Base-by-base conservation (phyloP, 1,140 invertebrate species). In the Anastatus disparis region DNA sequence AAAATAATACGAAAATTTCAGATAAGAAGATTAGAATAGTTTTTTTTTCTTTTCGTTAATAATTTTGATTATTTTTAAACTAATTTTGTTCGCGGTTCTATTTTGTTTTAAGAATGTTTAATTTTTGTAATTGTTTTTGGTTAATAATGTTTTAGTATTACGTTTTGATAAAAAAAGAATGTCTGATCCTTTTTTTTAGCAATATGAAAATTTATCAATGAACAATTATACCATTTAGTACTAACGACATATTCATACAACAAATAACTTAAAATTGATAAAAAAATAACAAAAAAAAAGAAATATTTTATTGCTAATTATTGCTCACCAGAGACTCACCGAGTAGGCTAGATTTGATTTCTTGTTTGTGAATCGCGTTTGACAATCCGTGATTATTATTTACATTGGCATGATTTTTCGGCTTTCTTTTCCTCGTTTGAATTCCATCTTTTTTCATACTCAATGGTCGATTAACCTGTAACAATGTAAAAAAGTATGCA, bases 401-500 rank as follows among this genome's bases (percentile, higher is more conserved):
- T 15, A 78, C 71, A 29, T 66, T 76, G 1, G 82, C 68, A 20
- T 85, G 83, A 74, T 84, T 89, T 82, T 94, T 95, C 35, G 94
- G 94, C 82, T 97, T 97, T 67, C 96, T 87, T 81, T 97, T 97
- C 48, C 96, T 85, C 26, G 94, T 96, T 84, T 97, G 96, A 78
- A 98, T 97, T 9, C 94, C 94, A 68, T 98, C 96, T 84, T 98
- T 98, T 81, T 96, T 95, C 96, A 98, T 98, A 55, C 94, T 94
- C 59, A 95, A 82, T 13, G 97, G 97, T 70, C 93, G 89, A 81
- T 93, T 93, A 48, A 97, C 94, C 92, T 93, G 84, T 68, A 84
- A 83, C 52, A 63, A 73, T n/a, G 40, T 17, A 52, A 31, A 1
- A 22, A 58, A 40, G 24, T 44, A 44, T n/a, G n/a, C n/a, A n/a